Evolutionary conservation across 2,888 invertebrate genomes (phyloP).

Genomic region (Apodemia zela): DNA sequence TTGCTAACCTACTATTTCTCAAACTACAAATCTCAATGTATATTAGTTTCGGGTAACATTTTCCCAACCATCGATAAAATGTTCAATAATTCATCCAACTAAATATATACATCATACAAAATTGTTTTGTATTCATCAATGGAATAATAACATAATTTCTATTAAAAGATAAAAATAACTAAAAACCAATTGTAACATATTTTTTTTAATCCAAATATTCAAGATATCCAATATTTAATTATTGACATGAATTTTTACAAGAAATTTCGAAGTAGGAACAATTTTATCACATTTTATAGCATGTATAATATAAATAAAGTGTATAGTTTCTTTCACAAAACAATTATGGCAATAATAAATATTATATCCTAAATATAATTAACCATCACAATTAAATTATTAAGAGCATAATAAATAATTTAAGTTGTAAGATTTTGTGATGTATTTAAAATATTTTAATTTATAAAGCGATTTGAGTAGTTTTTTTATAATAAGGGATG

Average conservation of each 20-base stretch:
- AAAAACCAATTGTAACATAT: background rate
- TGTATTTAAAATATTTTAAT: background rate
- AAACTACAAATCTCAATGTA: slow-evolving; percentile 10
- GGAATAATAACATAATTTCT: background rate
- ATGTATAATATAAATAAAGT: background rate
- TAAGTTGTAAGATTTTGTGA: background rate
- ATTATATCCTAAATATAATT: slow-evolving; percentile 1
- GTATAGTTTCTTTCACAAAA: background rate
- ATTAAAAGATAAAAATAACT: background rate
- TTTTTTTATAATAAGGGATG: no score
- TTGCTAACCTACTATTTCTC: background rate
- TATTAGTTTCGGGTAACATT: background rate
- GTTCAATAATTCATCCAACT: background rate
- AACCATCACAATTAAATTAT: slow-evolving; percentile 7
- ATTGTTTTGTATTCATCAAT: background rate
- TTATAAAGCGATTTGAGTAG: background rate
- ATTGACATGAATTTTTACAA: background rate
- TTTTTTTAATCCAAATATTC: background rate
- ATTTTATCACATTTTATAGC: background rate
- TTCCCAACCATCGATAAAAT: background rate
- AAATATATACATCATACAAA: slow-evolving; percentile 12
- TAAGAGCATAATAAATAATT: background rate
- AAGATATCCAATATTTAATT: background rate
- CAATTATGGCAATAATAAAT: background rate
- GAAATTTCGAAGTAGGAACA: slow-evolving; percentile 13